Evolutionary conservation across 2,113 vertebrate genomes (phyloP), one percentile per base, ranked within the genome.

Genomic region (Lophius piscatorius): DNA sequence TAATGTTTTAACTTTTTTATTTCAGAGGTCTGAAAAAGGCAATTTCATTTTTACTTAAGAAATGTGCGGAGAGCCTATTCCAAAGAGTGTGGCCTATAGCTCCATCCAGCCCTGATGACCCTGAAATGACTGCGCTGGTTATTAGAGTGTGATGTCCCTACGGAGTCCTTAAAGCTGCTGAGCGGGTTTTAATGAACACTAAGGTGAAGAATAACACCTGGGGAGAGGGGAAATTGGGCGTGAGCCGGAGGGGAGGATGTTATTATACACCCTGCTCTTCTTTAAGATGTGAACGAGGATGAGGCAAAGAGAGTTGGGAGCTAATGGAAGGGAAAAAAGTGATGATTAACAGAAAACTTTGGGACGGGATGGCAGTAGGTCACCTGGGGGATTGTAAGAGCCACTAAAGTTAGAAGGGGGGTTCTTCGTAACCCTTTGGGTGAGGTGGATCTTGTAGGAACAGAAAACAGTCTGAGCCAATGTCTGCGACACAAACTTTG

Each of bases 121-220:
- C 70, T 46, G 48, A 71, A 73, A 78, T 77, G 61, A 0, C 58
- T 1, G 7, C 34, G 40, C 34, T 23, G 78, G 44, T 78, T 83
- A 76, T 82, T 80, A 76, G 60, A 72, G 40, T 35, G 24, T 70
- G 29, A 55, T 58, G 62, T 74, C 80, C 76, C 76, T 24, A 50
- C 61, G 62, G 81, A 77, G 81, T 65, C 58, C 45, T 82, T 57
- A 63, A 77, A 28, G 73, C 79, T 63, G 70, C 79, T 70, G 63
- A 73, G 68, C 66, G 50, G 56, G 52, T 82, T 87, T 84, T 87
- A 87, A 85, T 87, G 79, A 87, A 81, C 73, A 74, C 66, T 57
- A 70, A 58, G 47, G 67, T 65, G 28, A 61, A 65, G 72, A 75
- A 51, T 60, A 74, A 84, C 69, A 81, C 84, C 74, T 69, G 76